Evolutionary conservation across 2,797 vertebrate genomes (phyloP), one percentile per base, ranked within the genome.

Genomic region (Neostethus bicornis): DNA sequence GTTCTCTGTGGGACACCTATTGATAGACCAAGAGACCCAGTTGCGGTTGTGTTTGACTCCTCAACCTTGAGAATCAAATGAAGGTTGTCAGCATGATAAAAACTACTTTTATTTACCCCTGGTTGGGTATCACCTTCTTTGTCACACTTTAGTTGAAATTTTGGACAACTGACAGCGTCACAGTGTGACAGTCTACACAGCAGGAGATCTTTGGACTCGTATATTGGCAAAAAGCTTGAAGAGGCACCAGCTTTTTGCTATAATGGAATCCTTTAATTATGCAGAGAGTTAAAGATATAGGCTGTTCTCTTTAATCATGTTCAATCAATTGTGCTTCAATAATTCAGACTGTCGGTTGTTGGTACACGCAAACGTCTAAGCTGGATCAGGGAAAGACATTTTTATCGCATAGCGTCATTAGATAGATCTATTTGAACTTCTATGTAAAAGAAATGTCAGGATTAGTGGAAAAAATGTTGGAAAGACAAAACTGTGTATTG

Each of bases 1-100:
- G 80, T 80, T 92, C 94, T 92, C 95, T 92, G 94, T 94, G 94
- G 94, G 94, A 94, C 80, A 84, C 94, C 93, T 92, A 93, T 95
- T 87, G 91, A 87, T 87, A 92, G 85, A 92, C 91, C 92, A n/a
- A n/a, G 92, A 91, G 93, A 94, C 91, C 93, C 91, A 92, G 80
- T 92, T 92, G 92, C 81, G 93, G 87, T 90, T 91, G 89, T 89
- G 87, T 95, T 94, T 94, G 91, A 94, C 90, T 92, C 93, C 91
- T 95, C 92, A 94, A 93, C 94, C 90, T 89, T 90, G 84, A 84
- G 85, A 90, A 91, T 92, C 63, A 93, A 95, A 95, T 94, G 77
- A 84, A 89, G 76, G 83, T 90, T 95, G 94, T 95, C 94, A 94
- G 93, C 92, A 93, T 93, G 89, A 89, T 41, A 91, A 92, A n/a